Percentiles rank a stretch among this genome's conserved stretches.
Conservation (phyloP, 2,888 invertebrate genomes). For the Acanthosepion lycidas region DNA sequence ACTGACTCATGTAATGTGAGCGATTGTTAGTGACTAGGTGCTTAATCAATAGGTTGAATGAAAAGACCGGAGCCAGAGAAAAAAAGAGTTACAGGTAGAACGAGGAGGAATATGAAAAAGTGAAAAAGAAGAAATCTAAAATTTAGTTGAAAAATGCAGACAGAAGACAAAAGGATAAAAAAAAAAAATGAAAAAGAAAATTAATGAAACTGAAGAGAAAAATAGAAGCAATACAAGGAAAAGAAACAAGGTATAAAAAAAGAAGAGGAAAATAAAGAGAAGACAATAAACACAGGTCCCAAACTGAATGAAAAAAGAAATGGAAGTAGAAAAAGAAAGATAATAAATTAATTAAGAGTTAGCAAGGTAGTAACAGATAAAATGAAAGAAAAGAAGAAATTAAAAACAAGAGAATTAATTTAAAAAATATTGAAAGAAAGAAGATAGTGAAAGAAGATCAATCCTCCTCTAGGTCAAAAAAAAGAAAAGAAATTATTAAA, state of each 20-base stretch:
- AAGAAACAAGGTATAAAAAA: neutral
- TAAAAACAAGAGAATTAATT: too few species aligned
- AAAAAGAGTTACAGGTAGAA: neutral
- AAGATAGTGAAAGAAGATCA: too few species aligned
- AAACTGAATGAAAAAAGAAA: neutral
- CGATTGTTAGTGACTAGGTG: neutral
- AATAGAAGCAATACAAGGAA: neutral
- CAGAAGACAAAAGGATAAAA: neutral
- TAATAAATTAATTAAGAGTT: neutral
- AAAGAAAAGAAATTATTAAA: too few species aligned
- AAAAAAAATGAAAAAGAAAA: too few species aligned
- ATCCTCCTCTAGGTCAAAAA: too few species aligned
- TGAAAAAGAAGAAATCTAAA: neutral
- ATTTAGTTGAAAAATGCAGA: neutral
- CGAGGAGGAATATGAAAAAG: too few species aligned
- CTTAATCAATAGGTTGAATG: neutral
- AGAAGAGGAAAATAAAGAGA: neutral
- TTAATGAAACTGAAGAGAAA: too few species aligned
- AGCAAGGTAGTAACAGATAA: neutral
- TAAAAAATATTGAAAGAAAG: too few species aligned
- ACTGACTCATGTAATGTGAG: conserved; percentile 33
- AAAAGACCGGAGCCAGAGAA: neutral
- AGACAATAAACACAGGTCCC: neutral
- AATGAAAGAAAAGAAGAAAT: neutral
- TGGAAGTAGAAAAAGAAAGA: neutral